Evolutionary conservation across 2,113 vertebrate genomes (phyloP).

Genomic region (Albula glossodonta): DNA sequence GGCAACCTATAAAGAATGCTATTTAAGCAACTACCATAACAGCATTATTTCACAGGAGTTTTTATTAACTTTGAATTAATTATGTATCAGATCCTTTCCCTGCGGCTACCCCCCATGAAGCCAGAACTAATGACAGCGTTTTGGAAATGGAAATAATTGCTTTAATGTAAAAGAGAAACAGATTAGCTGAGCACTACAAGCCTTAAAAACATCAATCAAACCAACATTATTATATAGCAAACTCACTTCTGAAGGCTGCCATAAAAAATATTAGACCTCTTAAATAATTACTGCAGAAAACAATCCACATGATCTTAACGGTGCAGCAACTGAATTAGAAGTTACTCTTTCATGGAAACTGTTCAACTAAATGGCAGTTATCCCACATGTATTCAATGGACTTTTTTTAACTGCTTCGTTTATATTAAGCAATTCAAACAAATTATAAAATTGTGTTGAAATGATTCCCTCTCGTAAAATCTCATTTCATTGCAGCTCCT

Average conservation of each 20-base stretch:
- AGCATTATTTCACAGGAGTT: background rate
- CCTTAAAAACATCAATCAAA: background rate
- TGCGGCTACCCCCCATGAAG: background rate
- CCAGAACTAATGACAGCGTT: background rate
- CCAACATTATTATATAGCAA: background rate
- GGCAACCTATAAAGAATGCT: background rate
- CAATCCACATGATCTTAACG: too few relatives aligned
- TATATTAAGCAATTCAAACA: constrained; percentile 28
- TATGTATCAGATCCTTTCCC: background rate
- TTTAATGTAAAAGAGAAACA: constrained; percentile 8
- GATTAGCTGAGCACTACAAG: background rate
- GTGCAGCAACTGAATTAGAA: background rate
- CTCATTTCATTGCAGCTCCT: background rate
- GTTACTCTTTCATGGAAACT: background rate
- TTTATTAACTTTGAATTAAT: background rate
- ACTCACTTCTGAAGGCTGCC: background rate
- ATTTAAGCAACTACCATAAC: background rate
- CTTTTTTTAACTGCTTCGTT: constrained; percentile 6
- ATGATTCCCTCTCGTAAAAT: constrained; percentile 8
- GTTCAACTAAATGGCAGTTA: background rate
- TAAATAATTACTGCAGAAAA: background rate
- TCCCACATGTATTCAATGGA: constrained; percentile 5
- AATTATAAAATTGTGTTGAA: constrained; percentile 24
- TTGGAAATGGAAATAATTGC: background rate
- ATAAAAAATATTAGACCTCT: background rate